Conservation (phyloP, 2,888 invertebrate species). For the Hedychridium roseum region DNA sequence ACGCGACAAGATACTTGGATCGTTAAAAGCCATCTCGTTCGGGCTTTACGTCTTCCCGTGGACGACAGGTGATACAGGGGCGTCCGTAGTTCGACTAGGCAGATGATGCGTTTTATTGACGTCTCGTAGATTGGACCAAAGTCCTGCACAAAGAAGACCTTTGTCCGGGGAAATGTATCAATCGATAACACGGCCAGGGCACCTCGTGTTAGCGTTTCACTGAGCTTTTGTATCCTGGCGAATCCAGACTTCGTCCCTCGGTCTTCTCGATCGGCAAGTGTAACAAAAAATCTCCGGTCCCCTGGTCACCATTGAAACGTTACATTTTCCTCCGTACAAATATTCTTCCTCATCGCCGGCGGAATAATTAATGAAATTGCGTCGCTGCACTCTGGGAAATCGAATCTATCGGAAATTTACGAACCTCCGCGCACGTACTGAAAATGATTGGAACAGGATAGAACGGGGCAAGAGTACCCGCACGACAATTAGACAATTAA, state of each 20-base stretch:
- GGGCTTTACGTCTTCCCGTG: slow-evolving; percentile 38
- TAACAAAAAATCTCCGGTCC: no score
- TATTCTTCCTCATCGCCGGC: no score
- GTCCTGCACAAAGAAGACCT: slow-evolving; percentile 30
- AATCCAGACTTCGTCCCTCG: no score
- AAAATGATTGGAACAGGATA: slow-evolving; percentile 17
- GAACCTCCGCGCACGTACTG: slow-evolving; percentile 1
- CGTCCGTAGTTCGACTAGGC: slow-evolving; percentile 18
- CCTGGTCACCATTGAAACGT: no score
- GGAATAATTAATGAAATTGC: no score
- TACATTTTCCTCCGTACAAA: no score
- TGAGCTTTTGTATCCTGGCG: no score
- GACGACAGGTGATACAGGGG: slow-evolving; percentile 27
- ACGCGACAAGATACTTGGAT: slow-evolving; percentile 10
- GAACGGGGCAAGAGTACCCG: slow-evolving; percentile 17
- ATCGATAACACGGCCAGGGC: no score
- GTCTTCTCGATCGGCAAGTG: no score
- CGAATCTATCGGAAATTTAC: no score
- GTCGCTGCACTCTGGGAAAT: no score
- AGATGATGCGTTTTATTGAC: slow-evolving; percentile 35
- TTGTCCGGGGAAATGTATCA: slow-evolving; percentile 21
- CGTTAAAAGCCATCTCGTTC: slow-evolving; percentile 29
- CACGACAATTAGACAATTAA: slow-evolving; percentile 42
- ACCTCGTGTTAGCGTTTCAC: no score
- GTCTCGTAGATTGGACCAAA: slow-evolving; percentile 29